phyloP scores from a whole-genome alignment of 2,113 vertebrate genomes.

The Gymnogyps californianus region DNA sequence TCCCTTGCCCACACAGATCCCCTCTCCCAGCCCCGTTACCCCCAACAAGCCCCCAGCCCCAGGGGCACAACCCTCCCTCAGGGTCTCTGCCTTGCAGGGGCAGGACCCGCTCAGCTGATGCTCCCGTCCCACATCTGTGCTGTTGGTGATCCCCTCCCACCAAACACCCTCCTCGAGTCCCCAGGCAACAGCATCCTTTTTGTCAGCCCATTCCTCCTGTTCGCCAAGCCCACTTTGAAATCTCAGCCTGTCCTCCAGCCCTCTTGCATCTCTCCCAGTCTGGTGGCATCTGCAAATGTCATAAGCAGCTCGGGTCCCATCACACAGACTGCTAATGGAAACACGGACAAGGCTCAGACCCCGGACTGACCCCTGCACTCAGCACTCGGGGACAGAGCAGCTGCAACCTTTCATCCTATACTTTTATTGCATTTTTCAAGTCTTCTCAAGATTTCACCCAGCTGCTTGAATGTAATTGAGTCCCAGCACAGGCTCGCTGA shows the following conservation, averaged over 20 bases:
- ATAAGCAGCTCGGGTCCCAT: neutral
- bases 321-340: neutral
- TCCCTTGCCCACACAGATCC: neutral
- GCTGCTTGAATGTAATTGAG: neutral
- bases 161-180: neutral
- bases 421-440: conserved; percentile 9
- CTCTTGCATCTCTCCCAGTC: neutral
- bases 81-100: neutral
- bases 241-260: neutral
- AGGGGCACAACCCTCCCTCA: neutral
- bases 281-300: neutral
- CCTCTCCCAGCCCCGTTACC: neutral
- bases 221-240: neutral
- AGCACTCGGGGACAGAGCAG: neutral
- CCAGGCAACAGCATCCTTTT: neutral
- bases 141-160: neutral
- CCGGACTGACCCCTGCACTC: neutral
- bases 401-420: conserved; percentile 22
- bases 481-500: neutral
- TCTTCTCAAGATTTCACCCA: neutral
- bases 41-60: neutral
- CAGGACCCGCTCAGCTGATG: neutral
- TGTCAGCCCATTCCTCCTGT: neutral
- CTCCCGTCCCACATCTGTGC: neutral
- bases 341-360: neutral